Percentiles rank a stretch among this genome's conserved stretches.
Conservation (phyloP, 2,113 vertebrate species). For the Mugil cephalus region DNA sequence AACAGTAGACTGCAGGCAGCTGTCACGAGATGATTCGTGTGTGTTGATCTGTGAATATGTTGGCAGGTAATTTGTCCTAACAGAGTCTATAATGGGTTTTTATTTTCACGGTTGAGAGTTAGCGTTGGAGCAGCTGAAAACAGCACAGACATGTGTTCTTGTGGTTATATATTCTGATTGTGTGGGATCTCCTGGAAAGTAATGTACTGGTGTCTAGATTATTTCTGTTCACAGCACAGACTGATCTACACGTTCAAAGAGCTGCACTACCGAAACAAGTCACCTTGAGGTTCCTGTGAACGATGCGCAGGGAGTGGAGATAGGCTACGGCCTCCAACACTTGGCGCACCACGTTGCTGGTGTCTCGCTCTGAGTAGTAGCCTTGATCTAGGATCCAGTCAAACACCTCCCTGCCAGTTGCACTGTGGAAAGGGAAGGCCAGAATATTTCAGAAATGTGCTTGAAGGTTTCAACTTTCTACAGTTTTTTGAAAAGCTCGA, state of each 20-base stretch:
- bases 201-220: background rate
- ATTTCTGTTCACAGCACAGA: background rate
- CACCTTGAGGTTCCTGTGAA: constrained; percentile 99
- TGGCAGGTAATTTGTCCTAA: too few relatives aligned
- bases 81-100: too few relatives aligned
- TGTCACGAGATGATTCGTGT: too few relatives aligned
- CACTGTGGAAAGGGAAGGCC: constrained; percentile 77
- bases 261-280: background rate
- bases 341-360: constrained; percentile 98
- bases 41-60: too few relatives aligned
- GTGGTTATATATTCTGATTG: too few relatives aligned
- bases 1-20: too few relatives aligned
- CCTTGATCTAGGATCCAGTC: constrained; percentile 99
- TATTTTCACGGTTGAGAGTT: too few relatives aligned
- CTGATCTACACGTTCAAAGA: background rate
- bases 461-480: background rate
- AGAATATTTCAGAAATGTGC: background rate
- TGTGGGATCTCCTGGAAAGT: too few relatives aligned
- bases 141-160: too few relatives aligned
- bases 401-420: constrained; percentile 97
- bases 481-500: background rate
- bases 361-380: constrained; percentile 97
- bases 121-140: too few relatives aligned
- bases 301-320: constrained; percentile 95
- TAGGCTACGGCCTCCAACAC: constrained; percentile 98